Conservation (phyloP, 2,797 vertebrate species). For the Tiaroga cobitis region DNA sequence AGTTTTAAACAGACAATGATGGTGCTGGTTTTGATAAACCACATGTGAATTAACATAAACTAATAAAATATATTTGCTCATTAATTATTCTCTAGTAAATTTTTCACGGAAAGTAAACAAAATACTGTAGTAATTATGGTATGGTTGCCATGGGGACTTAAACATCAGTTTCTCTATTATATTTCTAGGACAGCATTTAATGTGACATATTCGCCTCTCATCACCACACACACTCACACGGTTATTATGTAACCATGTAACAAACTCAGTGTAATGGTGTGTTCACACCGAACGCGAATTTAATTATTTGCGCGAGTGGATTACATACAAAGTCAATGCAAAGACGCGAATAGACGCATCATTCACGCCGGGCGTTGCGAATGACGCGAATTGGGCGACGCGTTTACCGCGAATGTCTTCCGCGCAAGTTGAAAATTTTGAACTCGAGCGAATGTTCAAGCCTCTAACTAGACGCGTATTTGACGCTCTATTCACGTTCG, state of each 20-base stretch:
- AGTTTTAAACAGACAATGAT: not conserved
- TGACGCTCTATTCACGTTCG: too few species aligned
- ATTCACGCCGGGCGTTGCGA: too few species aligned
- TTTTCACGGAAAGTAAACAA: not conserved
- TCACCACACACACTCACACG: not conserved
- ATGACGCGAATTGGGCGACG: too few species aligned
- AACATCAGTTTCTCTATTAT: not conserved
- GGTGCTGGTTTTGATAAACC: not conserved
- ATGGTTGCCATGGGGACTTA: not conserved
- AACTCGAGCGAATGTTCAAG: too few species aligned
- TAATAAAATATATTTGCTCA: not conserved
- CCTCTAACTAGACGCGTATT: too few species aligned
- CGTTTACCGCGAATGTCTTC: too few species aligned
- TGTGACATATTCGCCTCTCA: not conserved
- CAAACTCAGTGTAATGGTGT: not conserved
- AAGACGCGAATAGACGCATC: too few species aligned
- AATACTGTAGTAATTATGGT: not conserved
- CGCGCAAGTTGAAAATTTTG: too few species aligned
- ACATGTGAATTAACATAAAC: not conserved
- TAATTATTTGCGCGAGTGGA: too few species aligned
- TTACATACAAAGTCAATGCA: too few species aligned
- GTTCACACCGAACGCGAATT: too few species aligned
- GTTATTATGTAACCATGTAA: too few species aligned
- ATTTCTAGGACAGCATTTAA: not conserved
- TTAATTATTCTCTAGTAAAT: not conserved